A percentile compares a stretch with the other conserved stretches of the same genome.
Conservation (phyloP, 2,888 invertebrate genomes). For the Fissipunctia ypsillon region DNA sequence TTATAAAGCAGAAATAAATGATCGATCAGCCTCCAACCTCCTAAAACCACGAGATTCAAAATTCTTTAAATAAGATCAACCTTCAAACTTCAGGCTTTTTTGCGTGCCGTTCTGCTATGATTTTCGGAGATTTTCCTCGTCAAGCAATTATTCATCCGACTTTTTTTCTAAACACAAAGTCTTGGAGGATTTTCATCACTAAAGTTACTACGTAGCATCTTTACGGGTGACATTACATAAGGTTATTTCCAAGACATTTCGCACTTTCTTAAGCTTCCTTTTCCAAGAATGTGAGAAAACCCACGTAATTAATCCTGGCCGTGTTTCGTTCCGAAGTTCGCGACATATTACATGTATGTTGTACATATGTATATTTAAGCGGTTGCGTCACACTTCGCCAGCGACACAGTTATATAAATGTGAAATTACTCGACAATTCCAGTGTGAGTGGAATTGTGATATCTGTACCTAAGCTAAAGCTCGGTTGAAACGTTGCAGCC, state of each 20-base stretch:
- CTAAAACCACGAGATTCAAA: not conserved
- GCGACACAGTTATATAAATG: constrained; percentile 64
- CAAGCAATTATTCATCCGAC: constrained; percentile 45
- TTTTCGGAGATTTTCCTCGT: constrained; percentile 36
- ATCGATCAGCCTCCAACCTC: not conserved
- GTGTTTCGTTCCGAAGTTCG: constrained; percentile 60
- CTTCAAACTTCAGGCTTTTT: not conserved
- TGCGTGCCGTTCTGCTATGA: not conserved
- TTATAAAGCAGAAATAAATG: not conserved
- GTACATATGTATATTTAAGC: constrained; percentile 48
- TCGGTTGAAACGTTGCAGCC: constrained; percentile 76
- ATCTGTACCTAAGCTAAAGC: constrained; percentile 77
- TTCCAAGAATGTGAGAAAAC: constrained; percentile 64
- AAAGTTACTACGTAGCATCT: constrained; percentile 42
- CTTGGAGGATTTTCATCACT: constrained; percentile 43
- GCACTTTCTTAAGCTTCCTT: constrained; percentile 60
- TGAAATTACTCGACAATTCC: constrained; percentile 71
- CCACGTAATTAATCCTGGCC: constrained; percentile 59
- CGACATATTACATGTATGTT: constrained; percentile 40
- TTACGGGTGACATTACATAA: constrained; percentile 46
- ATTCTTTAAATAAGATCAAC: not conserved
- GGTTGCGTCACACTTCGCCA: constrained; percentile 54
- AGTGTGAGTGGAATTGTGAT: constrained; percentile 75
- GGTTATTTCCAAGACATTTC: constrained; percentile 55
- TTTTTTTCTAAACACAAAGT: constrained; percentile 42